Base-by-base conservation (phyloP, 2,113 vertebrate genomes). In the Boleophthalmus pectinirostris region DNA sequence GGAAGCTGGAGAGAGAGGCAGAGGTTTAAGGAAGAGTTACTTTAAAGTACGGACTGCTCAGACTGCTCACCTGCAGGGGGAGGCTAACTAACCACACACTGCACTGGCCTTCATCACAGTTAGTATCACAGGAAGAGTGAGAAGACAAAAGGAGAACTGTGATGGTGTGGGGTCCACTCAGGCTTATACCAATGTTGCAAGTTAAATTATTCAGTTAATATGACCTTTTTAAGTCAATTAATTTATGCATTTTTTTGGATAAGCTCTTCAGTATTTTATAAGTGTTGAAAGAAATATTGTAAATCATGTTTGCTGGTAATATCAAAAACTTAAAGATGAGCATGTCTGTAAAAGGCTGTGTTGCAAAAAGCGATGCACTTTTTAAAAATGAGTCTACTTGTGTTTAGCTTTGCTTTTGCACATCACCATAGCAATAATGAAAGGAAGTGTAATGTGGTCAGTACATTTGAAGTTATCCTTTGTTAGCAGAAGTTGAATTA, bases 41-140 rank as follows among this genome's bases (percentile, higher is more conserved):
- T 82, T 85, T 80, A 74, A 84, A 83, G 80, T 85, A 70, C 70
- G 69, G 74, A 72, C 58, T 35, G 74, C 69, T 73, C 81, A 76
- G 77, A 79, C 68, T 69, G 68, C 68, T 43, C 51, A 24, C 79
- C 81, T 81, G 72, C 57, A 77, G 69, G 72, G 74, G 54, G 68
- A 70, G 58, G 67, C 74, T 65, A 65, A 73, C 75, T 43, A 70
- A 82, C 69, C 66, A 20, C 33, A 66, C 54, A 20, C 15, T 45
- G 61, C 51, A 69, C 57, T 53, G 47, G 65, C 71, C 60, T 74
- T 77, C 24, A 69, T 72, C 73, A 43, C 49, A 25, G 57, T 47
- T 38, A 54, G 51, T 63, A 47, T 21, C 13, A 66, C 33, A 13
- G 75, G 64, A 47, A 25, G 29, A 71, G 15, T 2, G 5, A 3